Conservation (phyloP, 1,140 invertebrate genomes). For the Macrocentrus cingulum region DNA sequence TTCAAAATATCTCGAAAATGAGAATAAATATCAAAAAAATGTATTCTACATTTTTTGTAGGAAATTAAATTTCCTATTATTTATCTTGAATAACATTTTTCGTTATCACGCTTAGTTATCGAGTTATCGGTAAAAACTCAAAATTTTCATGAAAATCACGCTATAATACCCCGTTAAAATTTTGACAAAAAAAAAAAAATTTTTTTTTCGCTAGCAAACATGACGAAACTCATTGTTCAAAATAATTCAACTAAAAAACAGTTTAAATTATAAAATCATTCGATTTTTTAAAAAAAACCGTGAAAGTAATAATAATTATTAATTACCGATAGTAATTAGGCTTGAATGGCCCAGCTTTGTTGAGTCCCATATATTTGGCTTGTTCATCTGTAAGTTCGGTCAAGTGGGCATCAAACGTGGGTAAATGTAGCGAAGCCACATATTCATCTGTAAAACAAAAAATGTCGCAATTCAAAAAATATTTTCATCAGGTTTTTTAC, state of each 20-base stretch:
- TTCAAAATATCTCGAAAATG: no score
- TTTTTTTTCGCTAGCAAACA: no score
- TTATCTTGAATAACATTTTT: no score
- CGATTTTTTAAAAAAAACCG: not conserved
- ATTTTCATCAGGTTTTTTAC: constrained; percentile 40
- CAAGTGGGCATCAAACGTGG: constrained; percentile 95
- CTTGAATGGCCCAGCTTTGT: constrained; percentile 97
- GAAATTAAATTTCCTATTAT: no score
- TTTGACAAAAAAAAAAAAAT: no score
- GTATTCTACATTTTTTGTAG: no score
- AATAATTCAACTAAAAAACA: not conserved
- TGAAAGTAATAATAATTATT: constrained; percentile 13
- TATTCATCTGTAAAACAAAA: constrained; percentile 80
- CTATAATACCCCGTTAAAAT: no score
- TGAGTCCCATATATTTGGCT: constrained; percentile 95
- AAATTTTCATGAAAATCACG: no score
- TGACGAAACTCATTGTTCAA: no score
- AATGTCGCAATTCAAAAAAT: constrained; percentile 10
- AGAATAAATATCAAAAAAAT: no score
- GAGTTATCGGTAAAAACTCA: no score
- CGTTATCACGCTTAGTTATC: no score
- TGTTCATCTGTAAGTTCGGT: constrained; percentile 96
- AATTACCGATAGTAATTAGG: constrained; percentile 94
- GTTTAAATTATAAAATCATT: not conserved
- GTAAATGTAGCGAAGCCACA: constrained; percentile 92